These are phyloP conservation scores for Pseudomyrmex pallidus DNA, from an alignment of 1,140 invertebrate genomes.

Conservation along the genomic window DNA sequence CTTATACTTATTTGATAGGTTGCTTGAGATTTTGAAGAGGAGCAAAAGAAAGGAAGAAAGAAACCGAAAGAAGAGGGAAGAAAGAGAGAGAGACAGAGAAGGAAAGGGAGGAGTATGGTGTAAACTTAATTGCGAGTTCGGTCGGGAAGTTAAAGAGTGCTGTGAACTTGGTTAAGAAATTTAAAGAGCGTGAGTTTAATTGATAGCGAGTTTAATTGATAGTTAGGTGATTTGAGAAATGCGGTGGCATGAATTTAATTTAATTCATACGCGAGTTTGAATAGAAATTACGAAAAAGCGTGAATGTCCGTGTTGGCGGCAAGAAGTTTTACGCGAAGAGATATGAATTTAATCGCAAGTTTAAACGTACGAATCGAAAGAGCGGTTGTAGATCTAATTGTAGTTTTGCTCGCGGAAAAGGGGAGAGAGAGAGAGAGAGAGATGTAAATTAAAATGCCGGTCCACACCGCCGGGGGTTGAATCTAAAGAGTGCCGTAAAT, in stretches of 20 bases:
- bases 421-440: background rate
- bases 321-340: too few species aligned
- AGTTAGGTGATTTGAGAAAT: background rate
- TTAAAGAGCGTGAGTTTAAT: background rate
- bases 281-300: background rate
- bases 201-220: background rate
- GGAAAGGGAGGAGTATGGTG: too few species aligned
- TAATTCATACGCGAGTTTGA: background rate
- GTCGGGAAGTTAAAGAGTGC: conserved; percentile 1
- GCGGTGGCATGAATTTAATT: background rate
- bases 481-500: conserved; percentile 42
- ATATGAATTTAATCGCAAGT: conserved; percentile 42
- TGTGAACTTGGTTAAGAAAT: conserved; percentile 31
- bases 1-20: background rate
- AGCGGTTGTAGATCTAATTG: conserved; percentile 31
- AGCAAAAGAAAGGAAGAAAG: too few species aligned
- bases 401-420: background rate
- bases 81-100: too few species aligned
- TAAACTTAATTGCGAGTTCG: conserved; percentile 30
- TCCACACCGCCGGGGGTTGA: background rate
- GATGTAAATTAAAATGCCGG: conserved; percentile 31
- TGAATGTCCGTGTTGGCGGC: background rate
- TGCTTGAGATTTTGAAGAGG: background rate
- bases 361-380: conserved; percentile 11
- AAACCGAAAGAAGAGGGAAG: too few species aligned